A percentile compares a stretch with the other conserved stretches of the same genome.
Conservation (phyloP, 1,140 invertebrate genomes). For the Drosophila chauvacae region DNA sequence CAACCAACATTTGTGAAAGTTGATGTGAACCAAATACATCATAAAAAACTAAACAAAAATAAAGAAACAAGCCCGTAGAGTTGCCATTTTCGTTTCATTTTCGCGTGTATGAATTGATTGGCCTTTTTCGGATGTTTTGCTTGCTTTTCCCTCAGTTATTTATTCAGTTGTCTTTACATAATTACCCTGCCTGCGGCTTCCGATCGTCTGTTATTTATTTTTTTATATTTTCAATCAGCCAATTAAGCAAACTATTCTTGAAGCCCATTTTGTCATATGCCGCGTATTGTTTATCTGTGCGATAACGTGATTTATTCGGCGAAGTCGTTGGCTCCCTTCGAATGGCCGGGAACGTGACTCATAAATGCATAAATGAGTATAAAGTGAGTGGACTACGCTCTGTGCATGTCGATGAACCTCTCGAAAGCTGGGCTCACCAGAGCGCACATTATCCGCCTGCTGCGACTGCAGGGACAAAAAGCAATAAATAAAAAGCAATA, state of each 20-base stretch:
- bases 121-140: constrained; percentile 44
- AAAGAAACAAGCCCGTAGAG: constrained; percentile 46
- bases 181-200: constrained; percentile 30
- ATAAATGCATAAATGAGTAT: constrained; percentile 42
- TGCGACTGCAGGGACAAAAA: constrained; percentile 20
- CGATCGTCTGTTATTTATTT: not conserved
- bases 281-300: constrained; percentile 43
- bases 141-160: constrained; percentile 56
- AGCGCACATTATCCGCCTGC: constrained; percentile 1
- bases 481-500: not conserved
- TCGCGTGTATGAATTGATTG: constrained; percentile 71
- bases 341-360: constrained; percentile 44
- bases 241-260: constrained; percentile 54
- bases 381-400: constrained; percentile 45
- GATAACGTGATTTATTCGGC: constrained; percentile 44
- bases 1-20: constrained; percentile 68
- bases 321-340: not conserved
- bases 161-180: constrained; percentile 68
- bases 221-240: constrained; percentile 36
- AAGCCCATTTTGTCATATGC: constrained; percentile 58
- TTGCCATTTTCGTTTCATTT: constrained; percentile 72
- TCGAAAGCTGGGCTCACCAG: constrained; percentile 12
- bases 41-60: constrained; percentile 27
- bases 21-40: constrained; percentile 66
- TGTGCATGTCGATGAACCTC: constrained; percentile 70